Conservation (phyloP, 2,888 invertebrate genomes). For the Cremastobaeus sp. region DNA sequence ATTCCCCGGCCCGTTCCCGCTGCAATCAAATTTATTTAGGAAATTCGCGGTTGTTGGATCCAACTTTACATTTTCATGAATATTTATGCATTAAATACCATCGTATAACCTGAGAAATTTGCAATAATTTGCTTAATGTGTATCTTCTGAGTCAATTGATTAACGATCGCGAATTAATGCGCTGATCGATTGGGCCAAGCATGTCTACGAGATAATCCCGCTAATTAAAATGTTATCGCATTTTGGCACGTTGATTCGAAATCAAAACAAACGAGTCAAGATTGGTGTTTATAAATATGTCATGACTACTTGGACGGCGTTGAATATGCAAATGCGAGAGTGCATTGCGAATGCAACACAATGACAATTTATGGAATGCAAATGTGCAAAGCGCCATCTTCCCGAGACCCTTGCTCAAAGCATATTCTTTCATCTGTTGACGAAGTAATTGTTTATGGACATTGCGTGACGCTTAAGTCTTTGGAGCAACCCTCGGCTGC, state of each 20-base stretch:
- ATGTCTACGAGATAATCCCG: too few relatives aligned
- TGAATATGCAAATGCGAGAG: not conserved
- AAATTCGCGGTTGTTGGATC: not conserved
- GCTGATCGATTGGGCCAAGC: too few relatives aligned
- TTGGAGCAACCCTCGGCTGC: conserved; percentile 44
- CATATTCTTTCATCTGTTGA: conserved; percentile 58
- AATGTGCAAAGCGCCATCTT: conserved; percentile 37
- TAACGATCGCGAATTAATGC: too few relatives aligned
- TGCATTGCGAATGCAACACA: conserved; percentile 12
- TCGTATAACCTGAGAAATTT: too few relatives aligned
- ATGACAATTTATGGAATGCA: conserved; percentile 36
- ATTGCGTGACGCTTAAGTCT: conserved; percentile 64
- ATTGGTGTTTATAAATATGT: not conserved
- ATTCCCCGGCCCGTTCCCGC: conserved; percentile 1
- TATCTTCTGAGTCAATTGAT: too few relatives aligned
- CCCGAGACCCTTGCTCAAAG: conserved; percentile 21
- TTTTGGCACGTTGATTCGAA: too few relatives aligned
- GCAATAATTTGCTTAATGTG: too few relatives aligned
- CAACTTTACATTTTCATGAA: not conserved
- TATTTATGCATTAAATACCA: too few relatives aligned
- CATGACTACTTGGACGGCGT: not conserved
- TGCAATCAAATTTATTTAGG: not conserved
- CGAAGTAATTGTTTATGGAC: conserved; percentile 67
- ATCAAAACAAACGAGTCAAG: too few relatives aligned
- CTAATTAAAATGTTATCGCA: too few relatives aligned